These are phyloP conservation scores for Aphelocoma californica DNA, from an alignment of 2,797 vertebrate species.

Conservation along the genomic window DNA sequence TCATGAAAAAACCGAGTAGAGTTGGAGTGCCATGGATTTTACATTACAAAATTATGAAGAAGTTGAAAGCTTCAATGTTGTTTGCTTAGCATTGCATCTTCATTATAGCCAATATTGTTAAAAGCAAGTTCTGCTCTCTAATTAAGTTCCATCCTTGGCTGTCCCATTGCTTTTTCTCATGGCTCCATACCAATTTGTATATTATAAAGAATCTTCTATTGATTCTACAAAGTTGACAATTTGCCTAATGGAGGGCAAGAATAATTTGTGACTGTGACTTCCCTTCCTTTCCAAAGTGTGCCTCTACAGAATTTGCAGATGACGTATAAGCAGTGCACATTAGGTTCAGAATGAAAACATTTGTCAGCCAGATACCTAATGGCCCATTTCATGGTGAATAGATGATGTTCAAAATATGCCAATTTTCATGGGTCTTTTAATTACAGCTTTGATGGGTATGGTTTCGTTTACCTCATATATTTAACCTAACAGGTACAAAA, in stretches of 20 bases:
- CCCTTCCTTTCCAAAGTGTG: constrained; percentile 31
- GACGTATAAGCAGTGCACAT: not conserved
- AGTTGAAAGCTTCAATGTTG: not conserved
- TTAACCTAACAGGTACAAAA: constrained; percentile 3
- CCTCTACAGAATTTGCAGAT: constrained; percentile 42
- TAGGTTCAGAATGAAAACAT: constrained; percentile 27
- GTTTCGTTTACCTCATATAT: constrained; percentile 9
- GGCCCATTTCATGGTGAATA: not conserved
- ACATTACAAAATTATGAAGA: not conserved
- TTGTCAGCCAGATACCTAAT: constrained; percentile 41
- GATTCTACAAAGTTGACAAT: constrained; percentile 52
- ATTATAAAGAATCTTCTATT: constrained; percentile 40
- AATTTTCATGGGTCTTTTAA: constrained; percentile 39
- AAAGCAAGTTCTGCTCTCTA: constrained; percentile 32
- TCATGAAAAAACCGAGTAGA: not conserved
- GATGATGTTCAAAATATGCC: not conserved
- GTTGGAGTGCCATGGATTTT: not conserved
- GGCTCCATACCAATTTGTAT: constrained; percentile 21
- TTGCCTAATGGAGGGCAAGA: constrained; percentile 53
- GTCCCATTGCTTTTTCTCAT: constrained; percentile 23
- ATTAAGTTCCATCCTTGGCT: constrained; percentile 21
- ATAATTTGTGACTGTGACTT: constrained; percentile 29
- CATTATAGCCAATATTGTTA: not conserved
- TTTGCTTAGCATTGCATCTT: constrained; percentile 2
- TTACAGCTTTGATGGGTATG: not conserved